Evolutionary conservation across 1,140 invertebrate genomes (phyloP).

Genomic region (Gryon sp.): DNA sequence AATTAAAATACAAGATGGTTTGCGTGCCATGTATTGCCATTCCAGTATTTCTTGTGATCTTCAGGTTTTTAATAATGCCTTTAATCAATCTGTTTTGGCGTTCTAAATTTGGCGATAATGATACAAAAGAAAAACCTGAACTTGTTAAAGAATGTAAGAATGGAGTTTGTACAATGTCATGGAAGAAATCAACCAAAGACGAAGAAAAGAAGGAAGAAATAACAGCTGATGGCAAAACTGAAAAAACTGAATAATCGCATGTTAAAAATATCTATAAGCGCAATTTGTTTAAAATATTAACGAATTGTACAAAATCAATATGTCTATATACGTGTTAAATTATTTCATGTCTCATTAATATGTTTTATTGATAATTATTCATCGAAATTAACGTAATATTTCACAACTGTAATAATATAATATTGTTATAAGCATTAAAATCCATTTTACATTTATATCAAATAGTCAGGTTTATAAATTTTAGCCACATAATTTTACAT

Average conservation of each 20-base stretch:
- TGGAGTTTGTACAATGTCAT: constrained; percentile 72
- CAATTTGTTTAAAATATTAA: too few species aligned
- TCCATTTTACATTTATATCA: too few species aligned
- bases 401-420: too few species aligned
- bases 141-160: constrained; percentile 75
- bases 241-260: constrained; percentile 36
- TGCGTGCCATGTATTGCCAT: constrained; percentile 74
- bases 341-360: too few species aligned
- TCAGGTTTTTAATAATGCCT: constrained; percentile 73
- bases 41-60: constrained; percentile 72
- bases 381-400: too few species aligned
- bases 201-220: constrained; percentile 6
- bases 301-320: too few species aligned
- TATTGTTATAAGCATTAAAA: too few species aligned
- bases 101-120: constrained; percentile 53
- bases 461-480: too few species aligned
- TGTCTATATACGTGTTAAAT: too few species aligned
- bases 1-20: constrained; percentile 66
- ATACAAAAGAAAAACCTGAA: constrained; percentile 61
- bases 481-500: too few species aligned
- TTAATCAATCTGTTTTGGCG: constrained; percentile 70
- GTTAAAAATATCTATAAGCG: background rate
- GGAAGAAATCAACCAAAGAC: constrained; percentile 58
- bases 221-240: constrained; percentile 22
- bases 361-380: too few species aligned